Percentiles rank a stretch among this genome's conserved stretches.
phyloP scores from a whole-genome alignment of 1,140 invertebrate genomes.

The Aphelenchoides fujianensis region DNA sequence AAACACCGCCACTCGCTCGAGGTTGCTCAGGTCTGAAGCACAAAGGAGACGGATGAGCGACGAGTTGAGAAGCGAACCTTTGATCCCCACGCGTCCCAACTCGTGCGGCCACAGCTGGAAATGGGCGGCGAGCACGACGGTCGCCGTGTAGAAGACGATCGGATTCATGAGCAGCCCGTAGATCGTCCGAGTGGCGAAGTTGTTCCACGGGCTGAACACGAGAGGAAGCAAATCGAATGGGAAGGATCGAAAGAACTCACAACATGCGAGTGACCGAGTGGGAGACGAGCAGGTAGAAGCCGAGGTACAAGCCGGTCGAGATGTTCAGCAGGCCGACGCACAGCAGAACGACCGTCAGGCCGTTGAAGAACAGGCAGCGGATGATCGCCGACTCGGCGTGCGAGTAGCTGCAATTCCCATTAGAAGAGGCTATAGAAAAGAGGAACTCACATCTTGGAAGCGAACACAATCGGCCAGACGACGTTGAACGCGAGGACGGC shows the following conservation, averaged over 20 bases:
- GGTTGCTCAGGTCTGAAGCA: slow-evolving; percentile 5
- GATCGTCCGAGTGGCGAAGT: neutral
- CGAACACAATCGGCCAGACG: neutral
- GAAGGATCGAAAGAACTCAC: neutral
- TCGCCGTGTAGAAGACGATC: neutral
- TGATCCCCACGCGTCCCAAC: neutral
- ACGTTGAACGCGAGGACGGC: slow-evolving; percentile 1
- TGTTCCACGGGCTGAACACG: slow-evolving; percentile 8
- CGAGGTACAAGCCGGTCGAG: neutral
- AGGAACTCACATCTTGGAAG: slow-evolving; percentile 6
- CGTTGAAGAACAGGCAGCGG: neutral
- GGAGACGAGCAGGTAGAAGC: slow-evolving; percentile 2
- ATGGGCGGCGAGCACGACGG: neutral
- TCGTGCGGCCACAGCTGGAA: slow-evolving; percentile 1
- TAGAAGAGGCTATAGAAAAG: neutral
- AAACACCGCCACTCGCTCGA: neutral
- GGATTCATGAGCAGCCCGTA: slow-evolving; percentile 7
- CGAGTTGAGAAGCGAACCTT: neutral
- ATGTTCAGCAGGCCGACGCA: slow-evolving; percentile 13
- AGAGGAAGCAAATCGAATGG: no score
- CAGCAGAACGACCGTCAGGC: neutral
- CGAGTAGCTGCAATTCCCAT: neutral
- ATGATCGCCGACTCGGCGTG: neutral
- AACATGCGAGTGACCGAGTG: neutral
- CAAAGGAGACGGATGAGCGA: neutral